These are phyloP conservation scores for Pristionchus japonicus DNA, from an alignment of 2,888 invertebrate genomes.

Conservation along the genomic window DNA sequence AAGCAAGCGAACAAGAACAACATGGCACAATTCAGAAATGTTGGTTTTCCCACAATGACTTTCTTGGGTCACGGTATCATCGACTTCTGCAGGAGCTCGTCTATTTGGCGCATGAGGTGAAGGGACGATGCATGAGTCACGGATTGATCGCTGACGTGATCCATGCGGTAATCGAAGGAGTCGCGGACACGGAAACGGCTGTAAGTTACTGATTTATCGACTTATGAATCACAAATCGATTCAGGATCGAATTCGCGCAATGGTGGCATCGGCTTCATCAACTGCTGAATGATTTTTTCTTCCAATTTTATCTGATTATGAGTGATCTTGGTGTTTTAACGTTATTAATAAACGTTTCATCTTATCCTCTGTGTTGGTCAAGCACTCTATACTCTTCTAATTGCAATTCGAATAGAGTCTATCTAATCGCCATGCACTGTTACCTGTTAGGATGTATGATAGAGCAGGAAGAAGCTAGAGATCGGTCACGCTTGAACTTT, in stretches of 20 bases:
- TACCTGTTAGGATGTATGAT: not conserved
- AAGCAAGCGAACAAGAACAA: not conserved
- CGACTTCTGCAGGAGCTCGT: not conserved
- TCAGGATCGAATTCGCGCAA: not conserved
- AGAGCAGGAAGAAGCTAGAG: not conserved
- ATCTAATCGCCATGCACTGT: not conserved
- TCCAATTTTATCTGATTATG: too few species aligned
- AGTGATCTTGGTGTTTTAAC: not conserved
- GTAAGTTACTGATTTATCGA: too few species aligned
- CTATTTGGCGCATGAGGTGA: not conserved
- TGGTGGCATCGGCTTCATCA: too few species aligned
- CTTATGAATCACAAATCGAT: not conserved
- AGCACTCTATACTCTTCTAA: not conserved
- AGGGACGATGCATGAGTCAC: not conserved
- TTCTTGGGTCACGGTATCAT: not conserved
- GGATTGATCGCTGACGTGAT: not conserved
- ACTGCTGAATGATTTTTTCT: too few species aligned
- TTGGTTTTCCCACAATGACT: too few species aligned
- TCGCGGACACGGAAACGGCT: not conserved
- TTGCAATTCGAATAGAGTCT: not conserved
- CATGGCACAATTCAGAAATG: not conserved
- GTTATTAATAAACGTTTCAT: not conserved
- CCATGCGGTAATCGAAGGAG: not conserved
- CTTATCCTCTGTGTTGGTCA: not conserved
- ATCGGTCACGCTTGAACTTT: not conserved